phyloP scores from a whole-genome alignment of 2,113 vertebrate species.

The Peromyscus polionotus region DNA sequence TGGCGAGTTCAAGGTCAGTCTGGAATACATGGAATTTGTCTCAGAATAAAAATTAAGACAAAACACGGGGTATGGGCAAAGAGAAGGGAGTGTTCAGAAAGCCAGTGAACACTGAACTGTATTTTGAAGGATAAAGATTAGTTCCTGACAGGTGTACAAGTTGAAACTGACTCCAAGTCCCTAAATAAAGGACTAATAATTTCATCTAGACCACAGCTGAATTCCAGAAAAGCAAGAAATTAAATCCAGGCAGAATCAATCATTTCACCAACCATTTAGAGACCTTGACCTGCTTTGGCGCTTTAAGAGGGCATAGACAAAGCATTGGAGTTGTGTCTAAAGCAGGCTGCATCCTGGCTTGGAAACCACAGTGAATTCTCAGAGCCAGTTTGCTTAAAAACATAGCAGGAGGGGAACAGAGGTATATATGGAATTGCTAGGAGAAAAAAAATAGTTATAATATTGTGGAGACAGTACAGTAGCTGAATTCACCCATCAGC shows the following conservation, averaged over 20 bases:
- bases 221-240: slow-evolving; percentile 54
- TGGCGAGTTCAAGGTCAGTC: neutral
- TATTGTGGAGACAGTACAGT: neutral
- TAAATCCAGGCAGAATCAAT: slow-evolving; percentile 63
- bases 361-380: slow-evolving; percentile 32
- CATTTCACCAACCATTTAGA: slow-evolving; percentile 13
- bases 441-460: slow-evolving; percentile 60
- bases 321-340: slow-evolving; percentile 47
- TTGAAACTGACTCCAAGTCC: slow-evolving; percentile 41
- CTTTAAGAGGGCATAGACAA: slow-evolving; percentile 19
- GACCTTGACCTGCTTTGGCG: neutral
- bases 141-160: neutral
- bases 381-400: slow-evolving; percentile 47
- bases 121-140: slow-evolving; percentile 16
- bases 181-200: slow-evolving; percentile 37
- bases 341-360: neutral
- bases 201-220: slow-evolving; percentile 48
- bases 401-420: slow-evolving; percentile 1
- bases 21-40: neutral
- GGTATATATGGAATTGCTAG: neutral
- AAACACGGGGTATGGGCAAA: neutral
- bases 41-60: neutral
- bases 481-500: slow-evolving; percentile 61
- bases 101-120: neutral
- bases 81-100: neutral